A percentile compares a stretch with the other conserved stretches of the same genome.
Conservation (phyloP, 2,888 invertebrate genomes). For the Megastigmus dorsalis region DNA sequence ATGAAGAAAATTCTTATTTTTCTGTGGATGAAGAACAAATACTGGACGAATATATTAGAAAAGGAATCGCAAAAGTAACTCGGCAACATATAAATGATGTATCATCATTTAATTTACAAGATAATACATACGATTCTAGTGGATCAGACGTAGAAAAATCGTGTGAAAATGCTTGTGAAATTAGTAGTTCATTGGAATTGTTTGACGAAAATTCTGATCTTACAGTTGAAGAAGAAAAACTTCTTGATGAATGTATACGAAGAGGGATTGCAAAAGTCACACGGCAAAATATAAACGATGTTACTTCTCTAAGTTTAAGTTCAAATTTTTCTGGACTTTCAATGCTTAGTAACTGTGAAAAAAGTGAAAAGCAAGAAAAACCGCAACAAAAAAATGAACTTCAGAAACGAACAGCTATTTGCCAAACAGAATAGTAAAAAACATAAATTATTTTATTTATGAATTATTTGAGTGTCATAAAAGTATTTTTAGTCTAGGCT, state of each 20-base stretch:
- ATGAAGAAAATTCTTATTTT: conserved; percentile 48
- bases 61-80: conserved; percentile 54
- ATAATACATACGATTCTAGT: conserved; percentile 21
- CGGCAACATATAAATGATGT: conserved; percentile 46
- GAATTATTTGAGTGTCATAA: conserved; percentile 27
- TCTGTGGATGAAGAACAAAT: conserved; percentile 50
- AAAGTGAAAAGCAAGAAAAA: conserved; percentile 27
- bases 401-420: conserved; percentile 28
- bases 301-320: conserved; percentile 48
- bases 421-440: conserved; percentile 26
- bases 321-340: conserved; percentile 30
- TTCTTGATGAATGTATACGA: conserved; percentile 81
- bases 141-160: conserved; percentile 25
- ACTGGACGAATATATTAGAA: conserved; percentile 50
- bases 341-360: conserved; percentile 2
- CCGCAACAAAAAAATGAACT: conserved; percentile 7
- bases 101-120: conserved; percentile 48
- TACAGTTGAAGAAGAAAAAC: conserved; percentile 73
- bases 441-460: conserved; percentile 4
- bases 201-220: conserved; percentile 77
- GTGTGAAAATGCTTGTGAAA: conserved; percentile 75
- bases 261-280: conserved; percentile 79
- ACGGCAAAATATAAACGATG: conserved; percentile 49
- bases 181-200: conserved; percentile 70
- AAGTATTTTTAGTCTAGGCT: conserved; percentile 39